Evolutionary conservation across 2,113 vertebrate species (phyloP), one percentile per base, ranked within the genome.

Genomic region (Corydoras maculifer): DNA sequence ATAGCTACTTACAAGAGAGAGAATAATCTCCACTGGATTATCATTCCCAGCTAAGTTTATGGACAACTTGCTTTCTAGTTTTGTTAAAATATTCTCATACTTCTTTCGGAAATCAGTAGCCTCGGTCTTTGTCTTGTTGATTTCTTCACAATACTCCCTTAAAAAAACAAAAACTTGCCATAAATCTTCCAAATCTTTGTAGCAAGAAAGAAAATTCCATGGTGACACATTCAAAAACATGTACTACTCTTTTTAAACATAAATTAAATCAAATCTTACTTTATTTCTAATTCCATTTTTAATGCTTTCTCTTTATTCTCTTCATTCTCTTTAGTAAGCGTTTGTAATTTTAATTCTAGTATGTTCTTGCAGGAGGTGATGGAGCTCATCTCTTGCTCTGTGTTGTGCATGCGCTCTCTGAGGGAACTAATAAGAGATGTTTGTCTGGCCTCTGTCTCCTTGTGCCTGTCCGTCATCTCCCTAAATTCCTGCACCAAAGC

Each of bases 381-480:
- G 0, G 58, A 53, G 6, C 58, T 30, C 0, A 75, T 78, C 49
- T 92, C 90, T 53, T 88, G 80, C 57, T 93, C 89, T 18, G 87
- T 79, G 70, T 91, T 91, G 72, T 82, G 82, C n/a, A 89, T 60
- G 73, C 62, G 81, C 5, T 80, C 79, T 82, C 91, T 86, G 77
- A 91, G 35, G 15, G 85, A 91, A 15, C 74, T 18, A 8, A 93
- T 84, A 7, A 87, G 84, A 80, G 88, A 92, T 0, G 71, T 76
- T 31, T 92, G 89, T 1, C 90, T 86, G 31, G 92, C 91, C 43
- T 86, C 86, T 14, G 79, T 87, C 82, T 92, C 91, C 76, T 85
- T 91, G 58, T 81, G 86, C 75, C 66, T 78, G 74, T 90, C 89
- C 64, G 85, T 64, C 74, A 87, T 86, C 58, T 87, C 80, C 76